Base-by-base conservation (phyloP, 2,888 invertebrate genomes). In the Sarcophaga carnaria region DNA sequence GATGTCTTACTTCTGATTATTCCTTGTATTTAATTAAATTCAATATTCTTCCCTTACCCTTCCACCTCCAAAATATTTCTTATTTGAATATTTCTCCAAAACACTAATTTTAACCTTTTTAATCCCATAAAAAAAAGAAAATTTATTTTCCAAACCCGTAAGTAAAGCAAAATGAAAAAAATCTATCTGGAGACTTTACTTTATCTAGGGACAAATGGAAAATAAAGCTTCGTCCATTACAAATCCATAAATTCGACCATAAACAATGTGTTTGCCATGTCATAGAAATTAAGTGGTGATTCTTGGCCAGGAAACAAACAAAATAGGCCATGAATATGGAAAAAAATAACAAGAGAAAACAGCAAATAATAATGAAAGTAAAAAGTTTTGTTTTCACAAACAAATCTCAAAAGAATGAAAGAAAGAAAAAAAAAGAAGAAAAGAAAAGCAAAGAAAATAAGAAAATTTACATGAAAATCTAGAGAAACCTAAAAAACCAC, bases 221-320 rank as follows among this genome's bases (percentile, higher is more conserved):
- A 17, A 54, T 14, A 54, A 54, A 12, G 12, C 17, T 12, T 64
- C 54, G 12, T 54, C n/a, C 71, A 80, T 79, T 79, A 64, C 4
- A 54, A 49, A 27, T 71, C 22, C 49, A 70, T 71, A 64, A 75
- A 81, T 62, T 67, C 60, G 72, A 64, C 69, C 67, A 74, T 74
- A 78, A 81, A 80, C 62, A 74, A 69, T 70, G 64, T 75, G 70
- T 81, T 82, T 85, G 79, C 66, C 75, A 78, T 75, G 70, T 79
- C 78, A 85, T 82, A 66, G 79, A 85, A 85, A 82, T 85, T 82
- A 85, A 79, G 70, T 85, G 75, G 60, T 79, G 75, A 79, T 60
- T 75, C 62, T 75, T 64, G 78, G 54, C 54, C 54, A 54, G 5
- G 17, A 54, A 54, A 54, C 12, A 54, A 54, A 54, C 54, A 54